These are phyloP conservation scores for Cladorhizidae sp. DNA, from an alignment of 37 sponge, comb jelly and placozoan species.

Conservation along the genomic window DNA sequence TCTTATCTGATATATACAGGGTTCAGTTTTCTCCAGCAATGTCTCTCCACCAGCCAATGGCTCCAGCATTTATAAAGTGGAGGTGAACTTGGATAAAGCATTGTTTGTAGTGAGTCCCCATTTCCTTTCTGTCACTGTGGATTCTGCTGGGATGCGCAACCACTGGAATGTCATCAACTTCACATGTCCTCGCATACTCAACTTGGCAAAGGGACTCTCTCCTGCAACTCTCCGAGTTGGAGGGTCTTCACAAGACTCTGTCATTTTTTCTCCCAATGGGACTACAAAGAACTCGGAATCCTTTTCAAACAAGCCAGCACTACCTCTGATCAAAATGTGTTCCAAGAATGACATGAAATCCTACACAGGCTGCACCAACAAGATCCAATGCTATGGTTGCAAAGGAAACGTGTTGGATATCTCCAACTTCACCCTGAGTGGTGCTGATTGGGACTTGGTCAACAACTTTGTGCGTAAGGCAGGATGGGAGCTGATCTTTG, in stretches of 20 bases:
- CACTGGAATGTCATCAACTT: slow-evolving; percentile 36
- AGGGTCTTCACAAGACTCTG: slow-evolving; percentile 48
- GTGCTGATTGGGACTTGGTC: slow-evolving; percentile 47
- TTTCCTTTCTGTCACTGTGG: slow-evolving; percentile 52
- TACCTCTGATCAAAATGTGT: not conserved
- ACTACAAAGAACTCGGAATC: too few relatives aligned
- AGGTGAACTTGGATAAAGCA: not conserved
- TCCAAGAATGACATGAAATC: not conserved
- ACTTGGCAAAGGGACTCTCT: slow-evolving; percentile 58
- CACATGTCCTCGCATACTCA: slow-evolving; percentile 22
- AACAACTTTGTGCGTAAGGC: slow-evolving; percentile 27
- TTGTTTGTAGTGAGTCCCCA: slow-evolving; percentile 6
- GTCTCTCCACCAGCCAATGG: too few relatives aligned
- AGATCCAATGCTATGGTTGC: too few relatives aligned
- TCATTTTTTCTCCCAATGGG: slow-evolving; percentile 13
- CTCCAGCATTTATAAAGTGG: too few relatives aligned
- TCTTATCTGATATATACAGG: too few relatives aligned
- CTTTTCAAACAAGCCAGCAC: not conserved
- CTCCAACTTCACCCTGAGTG: slow-evolving; percentile 19
- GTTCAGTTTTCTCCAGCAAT: too few relatives aligned
- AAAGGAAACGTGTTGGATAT: not conserved
- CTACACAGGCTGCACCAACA: too few relatives aligned
- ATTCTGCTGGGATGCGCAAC: slow-evolving; percentile 9
- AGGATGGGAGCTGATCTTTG: slow-evolving; percentile 61
- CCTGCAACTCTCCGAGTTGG: slow-evolving; percentile 63